Percentiles rank a stretch among this genome's conserved stretches.
Evolutionary conservation across 2,888 invertebrate genomes (phyloP).

Genomic region (Drosophila sordidula): DNA sequence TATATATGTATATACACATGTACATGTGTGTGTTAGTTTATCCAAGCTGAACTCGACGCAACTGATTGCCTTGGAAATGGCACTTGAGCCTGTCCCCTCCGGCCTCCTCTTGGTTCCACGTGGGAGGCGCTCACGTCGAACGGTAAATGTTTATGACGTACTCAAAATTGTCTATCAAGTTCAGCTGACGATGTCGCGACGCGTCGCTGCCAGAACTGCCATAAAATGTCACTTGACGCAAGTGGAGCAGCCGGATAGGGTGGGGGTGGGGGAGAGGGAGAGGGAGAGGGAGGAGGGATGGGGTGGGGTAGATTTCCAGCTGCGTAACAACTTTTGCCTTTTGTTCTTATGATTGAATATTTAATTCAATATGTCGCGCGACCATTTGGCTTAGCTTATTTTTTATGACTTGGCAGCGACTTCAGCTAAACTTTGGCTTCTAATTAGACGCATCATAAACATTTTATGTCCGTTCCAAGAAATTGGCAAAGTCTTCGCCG

Average conservation of each 20-base stretch:
- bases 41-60: slow-evolving; percentile 41
- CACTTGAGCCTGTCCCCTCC: slow-evolving; percentile 6
- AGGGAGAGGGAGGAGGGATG: too few species aligned
- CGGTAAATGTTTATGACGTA: slow-evolving; percentile 80
- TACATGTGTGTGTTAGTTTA: slow-evolving; percentile 31
- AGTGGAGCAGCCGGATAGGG: slow-evolving; percentile 3
- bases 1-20: too few species aligned
- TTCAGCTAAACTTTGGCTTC: slow-evolving; percentile 40
- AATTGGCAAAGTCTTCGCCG: slow-evolving; percentile 10
- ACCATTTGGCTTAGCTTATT: slow-evolving; percentile 51
- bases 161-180: slow-evolving; percentile 80
- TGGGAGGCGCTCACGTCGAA: slow-evolving; percentile 64
- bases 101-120: not conserved
- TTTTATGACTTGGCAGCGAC: slow-evolving; percentile 46
- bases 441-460: slow-evolving; percentile 72
- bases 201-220: slow-evolving; percentile 39
- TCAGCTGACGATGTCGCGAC: slow-evolving; percentile 67
- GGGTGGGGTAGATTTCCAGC: slow-evolving; percentile 18
- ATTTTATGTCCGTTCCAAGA: slow-evolving; percentile 52
- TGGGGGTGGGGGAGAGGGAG: not conserved
- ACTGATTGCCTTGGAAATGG: slow-evolving; percentile 22
- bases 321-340: slow-evolving; percentile 58
- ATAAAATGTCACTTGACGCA: slow-evolving; percentile 68
- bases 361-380: slow-evolving; percentile 74
- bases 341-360: slow-evolving; percentile 75